Percentiles rank a stretch among this genome's conserved stretches.
These are phyloP conservation scores for Pangasius macronema DNA, from an alignment of 2,797 vertebrate species.

Conservation along the genomic window DNA sequence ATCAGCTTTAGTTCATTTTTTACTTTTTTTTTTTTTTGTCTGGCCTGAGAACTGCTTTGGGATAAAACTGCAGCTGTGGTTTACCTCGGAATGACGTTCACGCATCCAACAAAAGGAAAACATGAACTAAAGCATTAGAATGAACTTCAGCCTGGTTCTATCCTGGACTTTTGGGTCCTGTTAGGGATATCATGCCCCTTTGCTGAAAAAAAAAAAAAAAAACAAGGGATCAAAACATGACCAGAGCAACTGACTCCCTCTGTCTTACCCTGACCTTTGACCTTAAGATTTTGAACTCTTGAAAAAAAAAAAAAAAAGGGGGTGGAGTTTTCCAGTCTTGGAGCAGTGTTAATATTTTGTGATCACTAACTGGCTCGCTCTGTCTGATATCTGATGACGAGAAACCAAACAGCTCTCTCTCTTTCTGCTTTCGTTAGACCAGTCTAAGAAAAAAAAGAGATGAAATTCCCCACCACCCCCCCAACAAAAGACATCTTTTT, in stretches of 20 bases:
- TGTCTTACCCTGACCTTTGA: not conserved
- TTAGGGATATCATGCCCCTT: constrained; percentile 32
- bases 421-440: constrained; percentile 56
- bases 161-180: constrained; percentile 40
- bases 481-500: constrained; percentile 60
- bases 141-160: constrained; percentile 41
- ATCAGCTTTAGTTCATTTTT: constrained; percentile 56
- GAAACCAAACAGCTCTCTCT: constrained; percentile 44
- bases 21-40: constrained; percentile 58
- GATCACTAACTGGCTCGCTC: constrained; percentile 41
- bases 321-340: constrained; percentile 30
- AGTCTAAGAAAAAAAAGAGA: constrained; percentile 38
- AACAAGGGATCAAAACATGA: constrained; percentile 20
- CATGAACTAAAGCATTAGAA: constrained; percentile 34
- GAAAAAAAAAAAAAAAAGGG: constrained; percentile 17
- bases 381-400: constrained; percentile 44
- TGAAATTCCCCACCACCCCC: not conserved
- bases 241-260: constrained; percentile 34
- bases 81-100: constrained; percentile 56
- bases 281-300: constrained; percentile 42
- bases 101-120: constrained; percentile 41
- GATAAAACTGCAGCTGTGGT: constrained; percentile 49
- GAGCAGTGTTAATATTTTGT: constrained; percentile 49
- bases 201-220: constrained; percentile 28
- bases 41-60: constrained; percentile 61